Evolutionary conservation across 1,140 invertebrate genomes (phyloP).

Genomic region (Zaprionus capensis): DNA sequence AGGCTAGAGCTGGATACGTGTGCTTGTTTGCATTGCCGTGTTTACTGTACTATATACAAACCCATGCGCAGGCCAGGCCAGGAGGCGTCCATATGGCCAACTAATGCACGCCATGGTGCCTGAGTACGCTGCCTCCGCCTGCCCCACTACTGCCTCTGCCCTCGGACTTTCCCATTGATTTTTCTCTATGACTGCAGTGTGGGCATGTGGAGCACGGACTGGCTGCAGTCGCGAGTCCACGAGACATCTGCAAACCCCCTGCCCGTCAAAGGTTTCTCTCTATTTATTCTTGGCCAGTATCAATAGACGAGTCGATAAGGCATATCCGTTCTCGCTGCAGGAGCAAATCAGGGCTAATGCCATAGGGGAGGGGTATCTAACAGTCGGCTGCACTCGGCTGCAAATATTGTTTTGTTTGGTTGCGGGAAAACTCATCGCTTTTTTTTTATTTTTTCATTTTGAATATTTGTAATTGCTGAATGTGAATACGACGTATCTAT

Average conservation of each 20-base stretch:
- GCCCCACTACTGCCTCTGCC: too few species aligned
- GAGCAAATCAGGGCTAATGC: too few species aligned
- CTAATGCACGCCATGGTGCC: slow-evolving; percentile 75
- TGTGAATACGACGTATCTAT: not conserved
- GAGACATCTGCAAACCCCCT: not conserved
- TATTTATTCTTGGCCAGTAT: not conserved
- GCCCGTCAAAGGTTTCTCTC: not conserved
- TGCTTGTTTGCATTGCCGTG: slow-evolving; percentile 64
- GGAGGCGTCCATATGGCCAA: slow-evolving; percentile 60
- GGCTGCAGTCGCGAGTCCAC: not conserved
- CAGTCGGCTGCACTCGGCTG: slow-evolving; percentile 12
- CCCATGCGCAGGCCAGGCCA: slow-evolving; percentile 41
- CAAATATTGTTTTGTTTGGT: too few species aligned
- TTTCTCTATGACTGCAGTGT: slow-evolving; percentile 52
- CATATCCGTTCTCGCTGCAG: too few species aligned
- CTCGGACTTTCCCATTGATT: slow-evolving; percentile 61
- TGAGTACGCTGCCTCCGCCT: slow-evolving; percentile 7
- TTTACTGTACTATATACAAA: slow-evolving; percentile 75
- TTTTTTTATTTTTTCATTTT: slow-evolving; percentile 29
- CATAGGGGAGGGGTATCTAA: too few species aligned
- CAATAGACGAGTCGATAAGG: slow-evolving; percentile 5
- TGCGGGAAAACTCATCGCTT: too few species aligned
- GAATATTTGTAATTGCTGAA: too few species aligned
- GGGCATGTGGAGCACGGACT: not conserved
- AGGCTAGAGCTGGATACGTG: not conserved